Percentiles rank a stretch among this genome's conserved stretches.
Conservation (phyloP, 2,113 vertebrate genomes). For the Bucco capensis region DNA sequence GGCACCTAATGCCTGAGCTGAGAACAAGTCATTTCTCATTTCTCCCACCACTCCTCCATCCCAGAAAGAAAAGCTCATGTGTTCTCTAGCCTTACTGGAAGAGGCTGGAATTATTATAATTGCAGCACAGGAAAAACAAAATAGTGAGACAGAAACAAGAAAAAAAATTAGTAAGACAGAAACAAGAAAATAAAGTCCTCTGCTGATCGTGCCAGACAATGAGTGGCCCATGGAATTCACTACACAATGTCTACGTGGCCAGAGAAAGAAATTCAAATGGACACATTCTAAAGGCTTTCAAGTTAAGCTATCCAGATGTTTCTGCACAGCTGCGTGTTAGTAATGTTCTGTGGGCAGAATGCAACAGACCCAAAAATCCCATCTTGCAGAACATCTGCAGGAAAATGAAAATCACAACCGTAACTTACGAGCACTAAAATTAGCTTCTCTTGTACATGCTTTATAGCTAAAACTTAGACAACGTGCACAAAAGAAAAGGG, state of each 20-base stretch:
- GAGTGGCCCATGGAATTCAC: neutral
- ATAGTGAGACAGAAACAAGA: neutral
- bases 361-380: neutral
- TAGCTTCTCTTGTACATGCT: neutral
- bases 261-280: neutral
- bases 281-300: neutral
- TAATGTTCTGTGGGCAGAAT: neutral
- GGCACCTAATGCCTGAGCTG: neutral
- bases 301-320: conserved; percentile 26
- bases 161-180: neutral
- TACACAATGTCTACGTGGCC: neutral
- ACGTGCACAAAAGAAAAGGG: neutral
- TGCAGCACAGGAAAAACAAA: neutral
- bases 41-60: neutral
- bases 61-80: neutral
- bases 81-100: neutral
- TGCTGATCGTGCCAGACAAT: neutral
- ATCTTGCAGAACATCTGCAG: conserved; percentile 46
- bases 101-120: neutral
- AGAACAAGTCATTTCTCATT: neutral
- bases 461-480: neutral
- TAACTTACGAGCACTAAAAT: conserved; percentile 26
- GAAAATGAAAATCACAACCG: neutral
- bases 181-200: neutral
- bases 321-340: neutral